phyloP scores from a whole-genome alignment of 2,113 vertebrate species.

The Brachypodius melanocephalos region DNA sequence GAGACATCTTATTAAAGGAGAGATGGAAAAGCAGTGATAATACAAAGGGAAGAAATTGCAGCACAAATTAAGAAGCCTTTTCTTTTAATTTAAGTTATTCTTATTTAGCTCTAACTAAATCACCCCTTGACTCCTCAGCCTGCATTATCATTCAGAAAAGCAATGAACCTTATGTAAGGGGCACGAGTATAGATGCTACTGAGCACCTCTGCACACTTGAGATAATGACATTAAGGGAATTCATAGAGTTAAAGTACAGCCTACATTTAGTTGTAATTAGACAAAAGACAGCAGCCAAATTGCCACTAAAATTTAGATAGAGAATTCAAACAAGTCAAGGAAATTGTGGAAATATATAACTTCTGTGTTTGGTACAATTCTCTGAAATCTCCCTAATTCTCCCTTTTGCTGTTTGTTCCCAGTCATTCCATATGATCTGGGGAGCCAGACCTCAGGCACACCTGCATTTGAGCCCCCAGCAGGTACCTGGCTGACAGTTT shows the following conservation, averaged over 20 bases:
- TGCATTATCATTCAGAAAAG: neutral
- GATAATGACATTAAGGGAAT: neutral
- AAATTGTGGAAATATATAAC: neutral
- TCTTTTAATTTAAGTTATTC: neutral
- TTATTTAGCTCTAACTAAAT: conserved; percentile 9
- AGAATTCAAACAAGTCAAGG: neutral
- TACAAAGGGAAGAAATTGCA: neutral
- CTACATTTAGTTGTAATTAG: conserved; percentile 32
- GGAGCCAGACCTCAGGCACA: neutral
- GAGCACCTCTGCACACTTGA: neutral
- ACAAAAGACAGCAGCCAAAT: conserved; percentile 20
- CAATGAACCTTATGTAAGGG: neutral
- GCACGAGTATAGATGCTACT: neutral
- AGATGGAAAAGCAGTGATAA: conserved; percentile 22
- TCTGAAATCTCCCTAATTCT: neutral
- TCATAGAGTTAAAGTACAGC: neutral
- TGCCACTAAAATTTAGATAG: neutral
- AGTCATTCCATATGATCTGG: neutral
- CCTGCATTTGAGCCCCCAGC: neutral
- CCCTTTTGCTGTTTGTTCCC: neutral
- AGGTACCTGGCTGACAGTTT: neutral
- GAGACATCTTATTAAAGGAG: conserved; percentile 19
- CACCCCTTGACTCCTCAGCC: neutral
- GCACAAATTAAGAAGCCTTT: neutral
- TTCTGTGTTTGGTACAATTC: neutral